phyloP scores from a whole-genome alignment of 2,888 invertebrate species.

The Tachina lurida region DNA sequence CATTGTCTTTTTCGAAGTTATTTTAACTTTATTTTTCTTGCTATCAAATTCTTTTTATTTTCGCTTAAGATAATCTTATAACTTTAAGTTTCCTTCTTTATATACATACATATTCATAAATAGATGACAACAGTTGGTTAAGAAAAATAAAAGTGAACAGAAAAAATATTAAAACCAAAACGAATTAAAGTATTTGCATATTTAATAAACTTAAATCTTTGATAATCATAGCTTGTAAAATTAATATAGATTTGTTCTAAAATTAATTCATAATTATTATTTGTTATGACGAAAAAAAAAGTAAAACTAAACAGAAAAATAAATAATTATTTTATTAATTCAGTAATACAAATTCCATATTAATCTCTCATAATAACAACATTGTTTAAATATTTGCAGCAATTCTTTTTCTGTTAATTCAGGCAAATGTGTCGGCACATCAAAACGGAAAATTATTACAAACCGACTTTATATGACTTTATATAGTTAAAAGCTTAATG shows the following conservation, averaged over 20 bases:
- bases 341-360: conserved; percentile 33
- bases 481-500: conserved; percentile 24
- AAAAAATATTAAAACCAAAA: no score
- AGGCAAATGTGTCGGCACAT: conserved; percentile 34
- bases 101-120: no score
- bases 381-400: conserved; percentile 45
- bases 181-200: no score
- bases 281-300: conserved; percentile 2
- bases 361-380: conserved; percentile 59
- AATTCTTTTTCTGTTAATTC: background rate
- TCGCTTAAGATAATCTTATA: no score
- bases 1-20: no score
- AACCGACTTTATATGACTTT: conserved; percentile 46
- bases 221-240: background rate
- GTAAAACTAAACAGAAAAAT: background rate
- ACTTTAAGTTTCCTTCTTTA: no score
- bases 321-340: conserved; percentile 7
- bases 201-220: background rate
- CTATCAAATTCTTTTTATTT: no score
- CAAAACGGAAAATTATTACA: background rate
- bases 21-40: no score
- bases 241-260: background rate
- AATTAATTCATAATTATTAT: background rate
- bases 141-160: no score
- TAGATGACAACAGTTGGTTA: no score